phyloP scores from a whole-genome alignment of 2,113 vertebrate species.

The Crocuta crocuta region DNA sequence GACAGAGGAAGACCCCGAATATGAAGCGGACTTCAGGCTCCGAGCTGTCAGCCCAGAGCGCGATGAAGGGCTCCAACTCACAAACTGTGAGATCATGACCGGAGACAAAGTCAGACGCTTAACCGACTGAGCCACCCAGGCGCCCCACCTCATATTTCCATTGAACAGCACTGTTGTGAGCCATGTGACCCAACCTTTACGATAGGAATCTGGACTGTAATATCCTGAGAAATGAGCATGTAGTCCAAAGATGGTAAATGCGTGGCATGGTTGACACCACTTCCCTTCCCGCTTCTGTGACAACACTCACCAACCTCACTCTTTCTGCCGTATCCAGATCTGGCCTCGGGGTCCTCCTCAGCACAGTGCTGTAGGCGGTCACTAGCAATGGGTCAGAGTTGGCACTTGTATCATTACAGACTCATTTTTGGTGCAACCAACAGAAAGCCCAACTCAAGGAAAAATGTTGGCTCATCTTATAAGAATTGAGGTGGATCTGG shows the following conservation, averaged over 20 bases:
- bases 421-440: background rate
- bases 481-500: background rate
- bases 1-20: too few relatives aligned
- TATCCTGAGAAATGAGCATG: background rate
- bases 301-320: background rate
- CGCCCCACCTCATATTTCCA: background rate
- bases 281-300: background rate
- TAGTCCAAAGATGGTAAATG: background rate
- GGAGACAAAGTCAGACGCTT: too few relatives aligned
- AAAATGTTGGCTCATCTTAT: background rate
- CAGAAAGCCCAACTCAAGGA: background rate
- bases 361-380: background rate
- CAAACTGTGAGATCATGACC: too few relatives aligned
- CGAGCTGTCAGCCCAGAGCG: too few relatives aligned
- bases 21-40: too few relatives aligned
- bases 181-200: background rate
- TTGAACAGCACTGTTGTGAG: background rate
- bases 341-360: background rate
- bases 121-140: too few relatives aligned
- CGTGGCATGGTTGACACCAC: too few relatives aligned
- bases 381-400: background rate
- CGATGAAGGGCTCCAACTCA: too few relatives aligned
- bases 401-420: background rate
- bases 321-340: background rate
- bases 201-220: background rate